Evolutionary conservation across 1,140 invertebrate species (phyloP).

Genomic region (Danaus plexippus): DNA sequence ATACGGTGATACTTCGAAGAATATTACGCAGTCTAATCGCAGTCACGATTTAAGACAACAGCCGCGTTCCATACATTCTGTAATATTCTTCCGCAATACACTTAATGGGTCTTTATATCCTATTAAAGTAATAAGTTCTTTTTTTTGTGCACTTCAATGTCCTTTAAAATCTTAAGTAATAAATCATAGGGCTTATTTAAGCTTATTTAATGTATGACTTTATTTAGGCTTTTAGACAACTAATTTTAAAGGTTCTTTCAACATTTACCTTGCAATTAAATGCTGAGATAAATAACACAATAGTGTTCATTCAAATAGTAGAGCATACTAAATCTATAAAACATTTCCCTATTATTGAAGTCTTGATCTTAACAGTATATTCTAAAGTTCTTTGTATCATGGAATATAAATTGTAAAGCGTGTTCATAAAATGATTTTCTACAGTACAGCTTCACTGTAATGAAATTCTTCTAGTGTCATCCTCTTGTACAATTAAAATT

Average conservation of each 20-base stretch:
- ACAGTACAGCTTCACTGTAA: conserved; percentile 52
- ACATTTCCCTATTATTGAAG: no score
- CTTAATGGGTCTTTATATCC: conserved; percentile 13
- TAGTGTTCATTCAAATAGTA: no score
- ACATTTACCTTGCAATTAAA: no score
- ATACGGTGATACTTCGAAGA: conserved; percentile 18
- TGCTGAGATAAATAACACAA: no score
- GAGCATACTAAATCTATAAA: no score
- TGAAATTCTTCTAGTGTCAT: conserved; percentile 67
- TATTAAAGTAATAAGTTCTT: not conserved
- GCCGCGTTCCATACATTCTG: conserved; percentile 29
- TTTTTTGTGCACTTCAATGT: conserved; percentile 5
- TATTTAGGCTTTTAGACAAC: no score
- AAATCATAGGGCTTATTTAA: no score
- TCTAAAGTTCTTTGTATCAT: conserved; percentile 13
- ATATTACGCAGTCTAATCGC: conserved; percentile 25
- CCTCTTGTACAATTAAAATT: conserved; percentile 51
- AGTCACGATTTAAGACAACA: conserved; percentile 33
- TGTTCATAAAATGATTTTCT: not conserved
- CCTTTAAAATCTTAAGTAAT: no score
- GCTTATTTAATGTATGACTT: no score
- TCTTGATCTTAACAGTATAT: no score
- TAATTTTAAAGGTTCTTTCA: no score
- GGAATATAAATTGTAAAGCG: not conserved
- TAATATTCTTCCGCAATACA: conserved; percentile 22